Percentiles rank a stretch among this genome's conserved stretches.
phyloP scores from a whole-genome alignment of 2,888 invertebrate species.

The Lithophane ornitopus region DNA sequence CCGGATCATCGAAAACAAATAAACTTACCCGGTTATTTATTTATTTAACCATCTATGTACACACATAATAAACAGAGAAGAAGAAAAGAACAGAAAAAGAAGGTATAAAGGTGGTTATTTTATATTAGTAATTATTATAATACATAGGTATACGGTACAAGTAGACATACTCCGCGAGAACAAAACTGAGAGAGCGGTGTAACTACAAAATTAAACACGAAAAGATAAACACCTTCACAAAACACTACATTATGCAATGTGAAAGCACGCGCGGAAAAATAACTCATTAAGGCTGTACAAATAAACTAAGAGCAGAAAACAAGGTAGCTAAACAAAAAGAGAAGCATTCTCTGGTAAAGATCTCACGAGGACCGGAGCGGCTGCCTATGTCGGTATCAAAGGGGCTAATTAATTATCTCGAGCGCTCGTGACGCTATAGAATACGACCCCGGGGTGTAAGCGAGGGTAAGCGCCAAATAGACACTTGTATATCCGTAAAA shows the following conservation, averaged over 20 bases:
- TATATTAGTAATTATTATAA: background rate
- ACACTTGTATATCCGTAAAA: conserved; percentile 63
- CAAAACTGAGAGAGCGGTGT: background rate
- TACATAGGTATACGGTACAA: background rate
- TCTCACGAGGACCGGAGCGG: conserved; percentile 59
- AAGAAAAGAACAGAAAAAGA: too few species aligned
- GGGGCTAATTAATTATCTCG: conserved; percentile 84
- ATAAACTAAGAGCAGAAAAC: conserved; percentile 64
- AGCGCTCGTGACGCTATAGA: conserved; percentile 74
- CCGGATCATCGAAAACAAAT: conserved; percentile 23
- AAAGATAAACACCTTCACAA: background rate
- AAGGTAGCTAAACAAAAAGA: conserved; percentile 68
- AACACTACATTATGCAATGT: conserved; percentile 27
- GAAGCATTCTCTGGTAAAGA: conserved; percentile 71
- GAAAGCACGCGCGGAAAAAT: conserved; percentile 34
- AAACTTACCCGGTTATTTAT: too few species aligned
- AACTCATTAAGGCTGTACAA: conserved; percentile 54
- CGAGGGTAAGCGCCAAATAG: conserved; percentile 68
- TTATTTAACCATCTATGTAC: too few species aligned
- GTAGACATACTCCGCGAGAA: background rate
- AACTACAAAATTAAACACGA: background rate
- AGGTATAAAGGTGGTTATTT: too few species aligned
- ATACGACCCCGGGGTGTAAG: conserved; percentile 72
- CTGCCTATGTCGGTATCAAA: conserved; percentile 74
- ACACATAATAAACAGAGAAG: too few species aligned